phyloP scores from a whole-genome alignment of 2,113 vertebrate species.

The Barbus barbus region DNA sequence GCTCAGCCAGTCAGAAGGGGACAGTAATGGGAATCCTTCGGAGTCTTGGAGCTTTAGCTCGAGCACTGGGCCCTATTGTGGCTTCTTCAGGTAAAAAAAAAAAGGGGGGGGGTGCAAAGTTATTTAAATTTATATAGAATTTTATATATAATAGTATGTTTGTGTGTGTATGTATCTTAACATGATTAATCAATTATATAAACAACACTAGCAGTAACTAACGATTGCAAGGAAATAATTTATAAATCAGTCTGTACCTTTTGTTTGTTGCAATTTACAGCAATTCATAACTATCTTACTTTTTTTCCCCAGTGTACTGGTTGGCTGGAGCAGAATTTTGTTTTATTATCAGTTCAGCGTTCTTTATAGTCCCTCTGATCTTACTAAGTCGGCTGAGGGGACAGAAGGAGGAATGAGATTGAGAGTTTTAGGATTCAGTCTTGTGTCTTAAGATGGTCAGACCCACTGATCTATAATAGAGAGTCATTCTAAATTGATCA shows the following conservation, averaged over 20 bases:
- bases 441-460: background rate
- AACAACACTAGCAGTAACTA: too few species aligned
- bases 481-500: too few species aligned
- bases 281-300: background rate
- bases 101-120: too few species aligned
- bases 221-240: background rate
- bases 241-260: background rate
- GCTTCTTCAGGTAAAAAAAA: slow-evolving; percentile 79
- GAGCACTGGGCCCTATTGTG: slow-evolving; percentile 85
- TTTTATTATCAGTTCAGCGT: slow-evolving; percentile 78
- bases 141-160: too few species aligned
- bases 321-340: slow-evolving; percentile 85
- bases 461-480: too few species aligned
- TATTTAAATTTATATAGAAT: too few species aligned
- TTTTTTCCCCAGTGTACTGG: slow-evolving; percentile 86
- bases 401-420: slow-evolving; percentile 67
- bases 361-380: slow-evolving; percentile 83
- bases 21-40: slow-evolving; percentile 93
- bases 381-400: slow-evolving; percentile 70
- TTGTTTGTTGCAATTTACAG: background rate
- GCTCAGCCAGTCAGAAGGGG: slow-evolving; percentile 87
- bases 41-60: slow-evolving; percentile 89
- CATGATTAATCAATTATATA: too few species aligned
- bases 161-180: too few species aligned
- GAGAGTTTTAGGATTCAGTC: background rate